These are phyloP conservation scores for Narcine bancroftii DNA, from an alignment of 2,113 vertebrate species.

Conservation along the genomic window DNA sequence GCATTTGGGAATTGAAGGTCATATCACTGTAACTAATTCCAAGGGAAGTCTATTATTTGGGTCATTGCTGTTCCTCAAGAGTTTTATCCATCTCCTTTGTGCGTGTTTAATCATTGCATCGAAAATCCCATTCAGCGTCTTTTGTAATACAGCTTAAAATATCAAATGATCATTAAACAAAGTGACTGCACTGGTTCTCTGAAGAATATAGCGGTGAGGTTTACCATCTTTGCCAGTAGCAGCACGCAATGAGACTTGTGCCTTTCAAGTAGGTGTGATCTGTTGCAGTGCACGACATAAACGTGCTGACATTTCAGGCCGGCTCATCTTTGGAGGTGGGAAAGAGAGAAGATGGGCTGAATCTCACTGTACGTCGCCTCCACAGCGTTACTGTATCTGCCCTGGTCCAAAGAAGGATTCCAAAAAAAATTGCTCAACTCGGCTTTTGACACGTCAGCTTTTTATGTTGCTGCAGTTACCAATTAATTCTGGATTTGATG, in stretches of 20 bases:
- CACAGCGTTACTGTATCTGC: background rate
- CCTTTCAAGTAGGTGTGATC: background rate
- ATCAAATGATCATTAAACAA: background rate
- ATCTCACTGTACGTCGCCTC: background rate
- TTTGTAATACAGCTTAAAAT: background rate
- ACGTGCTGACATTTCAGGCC: no score
- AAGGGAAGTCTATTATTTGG: background rate
- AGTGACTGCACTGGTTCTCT: background rate
- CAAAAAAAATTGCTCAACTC: background rate
- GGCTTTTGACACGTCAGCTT: no score
- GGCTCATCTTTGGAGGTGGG: no score
- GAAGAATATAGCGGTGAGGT: background rate
- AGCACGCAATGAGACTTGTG: no score
- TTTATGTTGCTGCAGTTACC: background rate
- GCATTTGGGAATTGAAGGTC: background rate
- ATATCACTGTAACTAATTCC: background rate
- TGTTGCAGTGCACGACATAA: background rate
- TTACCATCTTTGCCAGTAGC: background rate
- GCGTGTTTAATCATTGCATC: background rate
- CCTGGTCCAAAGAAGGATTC: background rate
- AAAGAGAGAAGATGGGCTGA: no score
- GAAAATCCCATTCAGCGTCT: background rate
- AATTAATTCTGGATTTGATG: constrained; percentile 1
- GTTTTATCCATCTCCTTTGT: background rate
- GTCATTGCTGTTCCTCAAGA: no score